Evolutionary conservation across 1,140 invertebrate genomes (phyloP).

Genomic region (Brachionus koreanus): DNA sequence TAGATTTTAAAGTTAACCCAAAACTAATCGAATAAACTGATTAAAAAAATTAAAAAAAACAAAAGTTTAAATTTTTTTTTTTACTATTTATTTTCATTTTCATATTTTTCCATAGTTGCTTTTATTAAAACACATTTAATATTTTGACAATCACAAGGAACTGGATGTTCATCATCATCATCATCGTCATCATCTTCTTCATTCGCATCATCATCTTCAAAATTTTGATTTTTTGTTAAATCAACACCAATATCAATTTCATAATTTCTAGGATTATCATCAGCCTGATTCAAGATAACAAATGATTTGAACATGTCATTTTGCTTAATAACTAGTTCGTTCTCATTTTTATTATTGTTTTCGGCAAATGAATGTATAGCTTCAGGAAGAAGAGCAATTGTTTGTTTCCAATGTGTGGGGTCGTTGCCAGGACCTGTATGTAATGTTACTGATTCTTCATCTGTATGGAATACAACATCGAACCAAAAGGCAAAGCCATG

Average conservation of each 20-base stretch:
- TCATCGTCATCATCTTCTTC: background rate
- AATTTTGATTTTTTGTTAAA: background rate
- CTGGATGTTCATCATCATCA: constrained; percentile 25
- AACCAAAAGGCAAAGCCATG: constrained; percentile 99
- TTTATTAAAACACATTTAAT: constrained; percentile 35
- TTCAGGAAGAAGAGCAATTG: constrained; percentile 51
- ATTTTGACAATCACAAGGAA: constrained; percentile 31
- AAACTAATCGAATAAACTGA: too few species aligned
- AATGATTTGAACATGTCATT: background rate
- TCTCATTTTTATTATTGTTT: background rate
- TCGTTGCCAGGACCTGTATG: constrained; percentile 59
- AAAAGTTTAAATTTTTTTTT: too few species aligned
- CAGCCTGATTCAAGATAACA: constrained; percentile 33
- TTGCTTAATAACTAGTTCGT: background rate
- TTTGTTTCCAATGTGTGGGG: constrained; percentile 59
- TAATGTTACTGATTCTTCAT: constrained; percentile 62
- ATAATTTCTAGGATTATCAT: constrained; percentile 36
- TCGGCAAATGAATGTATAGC: constrained; percentile 10
- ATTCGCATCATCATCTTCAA: background rate
- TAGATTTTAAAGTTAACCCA: too few species aligned
- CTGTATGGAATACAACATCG: constrained; percentile 95
- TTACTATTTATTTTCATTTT: constrained; percentile 34
- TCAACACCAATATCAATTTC: constrained; percentile 31
- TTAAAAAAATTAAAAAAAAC: too few species aligned
- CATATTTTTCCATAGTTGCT: constrained; percentile 44